Conservation (phyloP, 2,113 vertebrate genomes). For the Lepus americanus region DNA sequence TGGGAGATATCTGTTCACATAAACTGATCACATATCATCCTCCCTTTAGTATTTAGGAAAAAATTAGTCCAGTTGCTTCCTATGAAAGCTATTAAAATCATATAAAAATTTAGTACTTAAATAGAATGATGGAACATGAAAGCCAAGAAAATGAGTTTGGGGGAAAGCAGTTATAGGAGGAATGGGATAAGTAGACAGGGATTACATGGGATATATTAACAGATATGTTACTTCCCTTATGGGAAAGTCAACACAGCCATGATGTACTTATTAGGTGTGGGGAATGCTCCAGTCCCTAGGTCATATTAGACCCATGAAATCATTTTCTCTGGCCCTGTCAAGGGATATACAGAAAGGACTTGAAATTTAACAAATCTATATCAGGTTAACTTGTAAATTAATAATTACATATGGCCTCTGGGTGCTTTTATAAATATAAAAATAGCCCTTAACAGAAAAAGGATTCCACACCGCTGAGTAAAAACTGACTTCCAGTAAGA, state of each 20-base stretch:
- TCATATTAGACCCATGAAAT: too few species aligned
- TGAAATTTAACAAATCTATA: too few species aligned
- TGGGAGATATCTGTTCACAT: background rate
- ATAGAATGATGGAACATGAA: background rate
- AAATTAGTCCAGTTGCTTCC: background rate
- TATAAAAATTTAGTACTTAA: background rate
- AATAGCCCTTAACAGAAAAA: too few species aligned
- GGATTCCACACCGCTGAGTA: background rate
- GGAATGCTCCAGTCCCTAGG: too few species aligned
- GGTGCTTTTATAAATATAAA: too few species aligned
- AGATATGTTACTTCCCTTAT: background rate
- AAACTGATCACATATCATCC: background rate
- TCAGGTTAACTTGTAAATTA: too few species aligned
- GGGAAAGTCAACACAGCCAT: background rate
- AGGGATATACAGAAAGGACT: too few species aligned
- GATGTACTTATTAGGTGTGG: background rate
- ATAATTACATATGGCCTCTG: too few species aligned
- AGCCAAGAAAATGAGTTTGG: background rate
- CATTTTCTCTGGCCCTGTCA: too few species aligned
- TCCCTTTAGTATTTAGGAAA: background rate
- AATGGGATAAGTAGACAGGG: background rate
- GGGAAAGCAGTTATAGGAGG: background rate
- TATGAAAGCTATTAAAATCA: background rate
- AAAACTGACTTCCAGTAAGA: background rate
- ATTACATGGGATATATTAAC: background rate